Evolutionary conservation across 2,113 vertebrate genomes (phyloP), one percentile per base, ranked within the genome.

Genomic region (Ceyx melanurus): DNA sequence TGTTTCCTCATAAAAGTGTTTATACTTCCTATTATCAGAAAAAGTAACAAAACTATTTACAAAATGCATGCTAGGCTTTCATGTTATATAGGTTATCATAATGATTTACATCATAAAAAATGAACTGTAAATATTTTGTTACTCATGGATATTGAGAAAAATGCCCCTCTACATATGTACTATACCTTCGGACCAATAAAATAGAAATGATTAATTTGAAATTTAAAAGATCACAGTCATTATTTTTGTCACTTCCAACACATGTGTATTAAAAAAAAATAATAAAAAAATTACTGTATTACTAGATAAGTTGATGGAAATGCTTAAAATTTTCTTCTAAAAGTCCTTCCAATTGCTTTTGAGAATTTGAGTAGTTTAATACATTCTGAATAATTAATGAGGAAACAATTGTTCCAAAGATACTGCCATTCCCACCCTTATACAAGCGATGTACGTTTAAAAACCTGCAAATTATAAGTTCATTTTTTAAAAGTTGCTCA

Each of bases 251-350:
- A 67, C 43, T 93, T 86, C 12, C n/a, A 70, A 21, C 53, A 35
- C 26, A 80, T 29, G 18, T 45, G 11, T 19, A 82, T 76, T 83
- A 60, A 87, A 88, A 95, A 94, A 86, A 95, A 93, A 35, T 7
- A 35, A 35, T 35, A 94, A 86, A 95, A 93, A 91, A 87, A 88
- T 89, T 80, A 45, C 40, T 83, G 82, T 9, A 40, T 90, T 86
- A 37, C 79, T 96, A 94, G 42, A 73, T 43, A 79, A 83, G 88
- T 80, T 74, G 86, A 95, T 68, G 42, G 58, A 95, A 92, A 50
- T 56, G 20, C 51, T 88, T 57, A 57, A 50, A 82, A 73, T 56
- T 33, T 87, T 87, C 45, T 86, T 91, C 54, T 72, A 35, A 81
- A 93, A 62, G 9, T 73, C 5, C 18, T 89, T 54, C 5, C 86